Conservation (phyloP, 1,140 invertebrate species). For the Heliconius himera region DNA sequence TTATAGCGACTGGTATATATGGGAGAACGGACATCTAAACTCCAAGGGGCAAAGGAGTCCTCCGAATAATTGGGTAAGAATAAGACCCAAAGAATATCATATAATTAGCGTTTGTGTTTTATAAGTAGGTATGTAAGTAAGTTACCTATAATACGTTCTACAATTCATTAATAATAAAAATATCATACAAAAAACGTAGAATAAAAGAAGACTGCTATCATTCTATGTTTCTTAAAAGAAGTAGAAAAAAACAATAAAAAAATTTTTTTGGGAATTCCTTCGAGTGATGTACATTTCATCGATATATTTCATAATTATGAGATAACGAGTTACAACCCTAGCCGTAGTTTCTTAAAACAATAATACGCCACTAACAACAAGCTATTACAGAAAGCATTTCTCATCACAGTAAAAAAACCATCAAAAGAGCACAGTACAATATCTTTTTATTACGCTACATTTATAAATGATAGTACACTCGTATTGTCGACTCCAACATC, state of each 20-base stretch:
- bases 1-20: conserved; percentile 90
- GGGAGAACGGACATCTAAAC: conserved; percentile 84
- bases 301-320: no score
- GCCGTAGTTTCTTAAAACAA: neutral
- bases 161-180: no score
- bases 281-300: no score
- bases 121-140: no score
- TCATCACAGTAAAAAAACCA: conserved; percentile 12
- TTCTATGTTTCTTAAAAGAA: no score
- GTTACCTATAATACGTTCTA: no score
- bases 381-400: neutral
- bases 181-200: no score
- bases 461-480: neutral
- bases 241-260: no score
- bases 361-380: neutral
- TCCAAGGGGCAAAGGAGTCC: conserved; percentile 75
- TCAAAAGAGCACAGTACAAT: neutral
- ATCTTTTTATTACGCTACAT: neutral
- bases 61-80: conserved; percentile 91
- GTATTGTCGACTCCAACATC: neutral
- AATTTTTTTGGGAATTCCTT: no score
- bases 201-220: no score
- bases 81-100: neutral
- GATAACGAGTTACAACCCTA: neutral
- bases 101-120: neutral